Evolutionary conservation across 2,113 vertebrate species (phyloP), one percentile per base, ranked within the genome.

Genomic region (Nothobranchius kuhntae): DNA sequence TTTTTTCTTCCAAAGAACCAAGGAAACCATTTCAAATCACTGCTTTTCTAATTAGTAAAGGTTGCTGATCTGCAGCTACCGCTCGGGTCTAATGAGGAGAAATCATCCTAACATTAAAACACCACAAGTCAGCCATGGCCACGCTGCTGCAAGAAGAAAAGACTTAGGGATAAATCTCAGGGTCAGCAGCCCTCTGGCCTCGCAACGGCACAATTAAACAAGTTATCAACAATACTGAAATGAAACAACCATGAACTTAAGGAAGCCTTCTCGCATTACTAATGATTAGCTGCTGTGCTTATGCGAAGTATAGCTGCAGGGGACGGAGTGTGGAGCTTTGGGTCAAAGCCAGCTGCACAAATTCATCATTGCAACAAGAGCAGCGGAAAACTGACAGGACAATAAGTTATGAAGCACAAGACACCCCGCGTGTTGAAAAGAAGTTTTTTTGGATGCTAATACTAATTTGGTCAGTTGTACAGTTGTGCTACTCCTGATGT

Each of bases 211-310:
- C 53, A 57, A 38, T 56, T 67, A 67, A 67, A 48, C 44, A 50
- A 67, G 53, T 57, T 57, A 67, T 56, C 44, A 67, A 40, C 65
- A 50, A 48, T 50, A 50, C 40, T 56, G 12, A 67, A 67, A 67
- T 50, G 21, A 24, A 57, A 57, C 53, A 67, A 24, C 44, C 30
- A 50, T 48, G 45, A 57, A 48, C 53, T 55, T 47, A 48, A 30
- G n/a, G 53, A 15, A 48, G 53, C 35, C 13, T 47, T 56, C 64
- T 56, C 64, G 11, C 64, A 56, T 67, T 65, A 65, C 56, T 10
- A 56, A 56, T 67, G 36, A 75, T 61, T 61, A 78, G 51, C 62
- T 64, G 51, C 66, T 71, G 51, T 57, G 44, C 48, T 62, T 53
- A 54, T 67, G 53, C 57, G 53, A 76, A 48, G 21, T 12, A 40